phyloP scores from a whole-genome alignment of 1,140 invertebrate species.

The Drosophila mayri region DNA sequence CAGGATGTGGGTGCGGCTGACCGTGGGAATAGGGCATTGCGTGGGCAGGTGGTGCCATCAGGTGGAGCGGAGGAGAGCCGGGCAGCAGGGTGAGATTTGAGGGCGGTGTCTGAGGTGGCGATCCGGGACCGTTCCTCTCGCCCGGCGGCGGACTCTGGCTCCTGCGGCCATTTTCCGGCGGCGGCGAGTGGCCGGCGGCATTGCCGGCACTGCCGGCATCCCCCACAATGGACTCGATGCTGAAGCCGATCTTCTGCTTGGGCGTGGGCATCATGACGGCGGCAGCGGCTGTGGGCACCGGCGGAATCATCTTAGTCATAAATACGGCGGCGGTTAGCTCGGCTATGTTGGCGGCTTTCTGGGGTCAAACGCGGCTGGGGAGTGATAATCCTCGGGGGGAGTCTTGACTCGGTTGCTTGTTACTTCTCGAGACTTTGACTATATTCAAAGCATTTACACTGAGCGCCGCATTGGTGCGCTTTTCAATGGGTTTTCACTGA shows the following conservation, averaged over 20 bases:
- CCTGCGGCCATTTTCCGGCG: conserved; percentile 38
- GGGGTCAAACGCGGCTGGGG: conserved; percentile 2
- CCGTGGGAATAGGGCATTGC: conserved; percentile 44
- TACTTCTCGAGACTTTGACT: conserved; percentile 2
- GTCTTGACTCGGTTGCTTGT: conserved; percentile 1
- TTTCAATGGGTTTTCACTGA: conserved; percentile 10
- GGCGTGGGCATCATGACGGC: conserved; percentile 93
- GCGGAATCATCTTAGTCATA: conserved; percentile 85
- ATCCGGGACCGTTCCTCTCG: conserved; percentile 71
- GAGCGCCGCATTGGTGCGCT: conserved; percentile 63
- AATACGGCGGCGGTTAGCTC: conserved; percentile 77
- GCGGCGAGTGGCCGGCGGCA: conserved; percentile 55
- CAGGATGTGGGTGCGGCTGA: conserved; percentile 44
- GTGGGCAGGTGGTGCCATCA: conserved; percentile 64
- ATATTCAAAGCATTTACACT: conserved; percentile 38
- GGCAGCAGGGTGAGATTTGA: conserved; percentile 55
- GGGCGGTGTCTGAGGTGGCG: conserved; percentile 78
- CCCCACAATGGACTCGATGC: conserved; percentile 97
- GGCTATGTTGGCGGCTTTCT: conserved; percentile 77
- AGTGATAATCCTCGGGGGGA: conserved; percentile 49
- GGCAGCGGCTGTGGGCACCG: conserved; percentile 84
- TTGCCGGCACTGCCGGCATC: conserved; percentile 55
- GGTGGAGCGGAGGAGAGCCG: conserved; percentile 62
- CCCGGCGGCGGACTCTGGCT: conserved; percentile 57
- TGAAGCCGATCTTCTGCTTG: conserved; percentile 97